phyloP scores from a whole-genome alignment of 2,797 vertebrate genomes.

The Atherinosoma microstoma region DNA sequence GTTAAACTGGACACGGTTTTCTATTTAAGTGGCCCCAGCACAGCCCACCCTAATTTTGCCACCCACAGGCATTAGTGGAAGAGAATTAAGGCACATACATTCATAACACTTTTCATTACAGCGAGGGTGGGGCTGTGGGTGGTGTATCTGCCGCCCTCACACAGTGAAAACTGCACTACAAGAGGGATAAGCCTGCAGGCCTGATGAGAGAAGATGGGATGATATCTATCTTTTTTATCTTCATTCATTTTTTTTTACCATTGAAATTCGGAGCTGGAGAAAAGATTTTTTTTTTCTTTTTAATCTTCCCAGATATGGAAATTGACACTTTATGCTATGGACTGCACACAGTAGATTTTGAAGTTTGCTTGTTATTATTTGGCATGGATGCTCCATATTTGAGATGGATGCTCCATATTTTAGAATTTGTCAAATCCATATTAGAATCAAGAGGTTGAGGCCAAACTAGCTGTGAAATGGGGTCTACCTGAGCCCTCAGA shows the following conservation, averaged over 20 bases:
- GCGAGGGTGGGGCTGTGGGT: slow-evolving; percentile 68
- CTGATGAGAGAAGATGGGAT: slow-evolving; percentile 57
- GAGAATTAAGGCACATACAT: slow-evolving; percentile 87
- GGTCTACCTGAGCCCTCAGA: not conserved
- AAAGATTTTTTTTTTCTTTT: not conserved
- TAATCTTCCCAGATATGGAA: slow-evolving; percentile 20
- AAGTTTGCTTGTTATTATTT: not conserved
- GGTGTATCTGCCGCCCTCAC: slow-evolving; percentile 66
- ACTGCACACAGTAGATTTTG: not conserved
- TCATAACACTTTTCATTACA: slow-evolving; percentile 86
- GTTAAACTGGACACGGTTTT: slow-evolving; percentile 86
- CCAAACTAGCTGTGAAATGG: not conserved
- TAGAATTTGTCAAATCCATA: not conserved
- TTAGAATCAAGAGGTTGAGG: not conserved
- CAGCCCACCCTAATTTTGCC: slow-evolving; percentile 82
- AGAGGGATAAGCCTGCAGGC: slow-evolving; percentile 57
- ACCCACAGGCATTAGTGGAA: slow-evolving; percentile 83
- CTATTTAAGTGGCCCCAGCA: slow-evolving; percentile 74
- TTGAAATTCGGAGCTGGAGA: slow-evolving; percentile 5
- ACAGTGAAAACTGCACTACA: slow-evolving; percentile 50
- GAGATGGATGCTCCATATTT: not conserved
- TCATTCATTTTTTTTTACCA: slow-evolving; percentile 23
- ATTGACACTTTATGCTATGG: not conserved
- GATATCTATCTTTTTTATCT: slow-evolving; percentile 43
- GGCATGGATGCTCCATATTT: not conserved